These are phyloP conservation scores for Bergia sp. DNA, from an alignment of 92 coral and sea anemone genomes.

Conservation along the genomic window DNA sequence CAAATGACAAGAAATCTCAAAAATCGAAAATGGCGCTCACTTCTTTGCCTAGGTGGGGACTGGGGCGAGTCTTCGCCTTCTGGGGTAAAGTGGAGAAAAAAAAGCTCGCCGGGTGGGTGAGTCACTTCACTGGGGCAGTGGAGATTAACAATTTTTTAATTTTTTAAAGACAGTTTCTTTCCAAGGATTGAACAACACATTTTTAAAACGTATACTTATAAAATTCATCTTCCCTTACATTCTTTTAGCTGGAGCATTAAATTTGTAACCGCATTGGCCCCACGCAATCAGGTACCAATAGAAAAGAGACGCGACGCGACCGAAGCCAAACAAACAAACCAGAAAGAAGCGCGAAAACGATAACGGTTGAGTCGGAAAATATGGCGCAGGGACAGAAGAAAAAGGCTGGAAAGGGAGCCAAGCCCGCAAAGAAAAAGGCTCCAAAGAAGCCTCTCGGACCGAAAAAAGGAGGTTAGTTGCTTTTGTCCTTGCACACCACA, in stretches of 20 bases:
- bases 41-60: not conserved
- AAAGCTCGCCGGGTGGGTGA: no score
- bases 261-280: not conserved
- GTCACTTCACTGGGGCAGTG: no score
- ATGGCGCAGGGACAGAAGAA: constrained; percentile 95
- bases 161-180: no score
- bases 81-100: no score
- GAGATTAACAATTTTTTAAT: not conserved
- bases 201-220: not conserved
- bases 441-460: constrained; percentile 84
- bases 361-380: constrained; percentile 15
- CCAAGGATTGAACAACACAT: not conserved
- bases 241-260: not conserved
- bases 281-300: not conserved
- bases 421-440: constrained; percentile 68
- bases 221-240: not conserved
- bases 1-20: not conserved
- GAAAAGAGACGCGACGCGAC: constrained; percentile 40
- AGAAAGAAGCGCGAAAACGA: constrained; percentile 10
- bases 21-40: constrained; percentile 53
- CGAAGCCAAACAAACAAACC: constrained; percentile 5
- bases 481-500: not conserved
- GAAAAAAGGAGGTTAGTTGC: constrained; percentile 83
- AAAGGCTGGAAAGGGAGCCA: constrained; percentile 60
- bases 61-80: not conserved